Percentiles rank a stretch among this genome's conserved stretches.
phyloP scores from a whole-genome alignment of 2,113 vertebrate species.

The Carollia perspicillata region DNA sequence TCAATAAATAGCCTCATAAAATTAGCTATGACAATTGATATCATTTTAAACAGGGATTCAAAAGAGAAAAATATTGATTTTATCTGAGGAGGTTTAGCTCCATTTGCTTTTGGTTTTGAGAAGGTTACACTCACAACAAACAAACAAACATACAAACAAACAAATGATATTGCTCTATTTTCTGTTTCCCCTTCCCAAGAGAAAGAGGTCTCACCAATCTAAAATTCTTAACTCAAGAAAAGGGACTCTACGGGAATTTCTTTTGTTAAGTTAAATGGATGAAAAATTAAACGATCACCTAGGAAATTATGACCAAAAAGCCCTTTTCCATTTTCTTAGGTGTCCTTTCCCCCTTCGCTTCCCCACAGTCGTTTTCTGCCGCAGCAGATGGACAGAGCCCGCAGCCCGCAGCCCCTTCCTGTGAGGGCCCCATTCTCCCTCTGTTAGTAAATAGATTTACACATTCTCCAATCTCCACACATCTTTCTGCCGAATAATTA shows the following conservation, averaged over 20 bases:
- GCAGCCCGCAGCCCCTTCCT: constrained; percentile 85
- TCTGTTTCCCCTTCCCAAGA: neutral
- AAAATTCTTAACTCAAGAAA: neutral
- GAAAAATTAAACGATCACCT: constrained; percentile 51
- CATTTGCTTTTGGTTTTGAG: neutral
- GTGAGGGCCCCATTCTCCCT: constrained; percentile 86
- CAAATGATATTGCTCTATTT: neutral
- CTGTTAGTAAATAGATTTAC: constrained; percentile 98
- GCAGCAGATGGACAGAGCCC: constrained; percentile 87
- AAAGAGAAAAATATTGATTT: neutral
- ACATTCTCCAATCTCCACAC: constrained; percentile 95
- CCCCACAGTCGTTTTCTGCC: constrained; percentile 75
- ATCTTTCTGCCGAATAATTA: constrained; percentile 98
- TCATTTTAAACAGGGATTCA: neutral
- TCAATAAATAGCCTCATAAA: neutral
- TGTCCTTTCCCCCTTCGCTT: constrained; percentile 49
- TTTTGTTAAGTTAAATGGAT: constrained; percentile 57
- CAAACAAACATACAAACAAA: no score
- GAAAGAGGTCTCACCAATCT: neutral
- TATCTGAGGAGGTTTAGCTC: neutral
- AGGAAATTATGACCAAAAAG: constrained; percentile 63
- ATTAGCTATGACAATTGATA: neutral
- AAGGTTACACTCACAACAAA: neutral
- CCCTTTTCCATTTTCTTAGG: constrained; percentile 72
- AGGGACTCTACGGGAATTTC: neutral